Percentiles rank a stretch among this genome's conserved stretches.
Evolutionary conservation across 2,113 vertebrate genomes (phyloP).

Genomic region (Scortum barcoo): DNA sequence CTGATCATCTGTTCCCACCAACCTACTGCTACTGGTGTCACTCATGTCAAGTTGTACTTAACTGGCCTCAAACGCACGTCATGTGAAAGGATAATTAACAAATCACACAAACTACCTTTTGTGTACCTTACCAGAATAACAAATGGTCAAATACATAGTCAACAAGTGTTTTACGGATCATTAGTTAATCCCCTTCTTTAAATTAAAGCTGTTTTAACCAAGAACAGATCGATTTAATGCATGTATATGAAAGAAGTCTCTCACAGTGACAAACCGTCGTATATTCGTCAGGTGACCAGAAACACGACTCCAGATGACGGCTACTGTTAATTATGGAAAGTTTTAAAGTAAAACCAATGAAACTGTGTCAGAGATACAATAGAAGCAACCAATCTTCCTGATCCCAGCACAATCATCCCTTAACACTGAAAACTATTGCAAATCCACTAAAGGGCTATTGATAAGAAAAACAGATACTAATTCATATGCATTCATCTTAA

Average conservation of each 20-base stretch:
- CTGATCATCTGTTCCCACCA: conserved; percentile 70
- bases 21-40: conserved; percentile 58
- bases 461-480: too few relatives aligned
- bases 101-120: too few relatives aligned
- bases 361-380: not conserved
- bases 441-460: not conserved
- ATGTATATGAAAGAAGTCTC: not conserved
- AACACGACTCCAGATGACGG: too few relatives aligned
- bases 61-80: not conserved
- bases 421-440: not conserved
- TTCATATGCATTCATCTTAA: too few relatives aligned
- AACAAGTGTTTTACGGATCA: not conserved
- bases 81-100: not conserved
- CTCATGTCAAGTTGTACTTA: conserved; percentile 32
- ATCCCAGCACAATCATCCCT: too few relatives aligned
- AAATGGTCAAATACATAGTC: too few relatives aligned
- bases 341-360: too few relatives aligned
- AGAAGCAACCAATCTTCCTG: not conserved
- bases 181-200: not conserved
- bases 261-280: too few relatives aligned
- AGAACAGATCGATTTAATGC: not conserved
- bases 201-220: not conserved
- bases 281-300: too few relatives aligned
- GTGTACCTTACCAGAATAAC: too few relatives aligned
- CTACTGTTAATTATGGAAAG: too few relatives aligned